phyloP scores from a whole-genome alignment of 2,888 invertebrate genomes.

The Athetis lepigone region DNA sequence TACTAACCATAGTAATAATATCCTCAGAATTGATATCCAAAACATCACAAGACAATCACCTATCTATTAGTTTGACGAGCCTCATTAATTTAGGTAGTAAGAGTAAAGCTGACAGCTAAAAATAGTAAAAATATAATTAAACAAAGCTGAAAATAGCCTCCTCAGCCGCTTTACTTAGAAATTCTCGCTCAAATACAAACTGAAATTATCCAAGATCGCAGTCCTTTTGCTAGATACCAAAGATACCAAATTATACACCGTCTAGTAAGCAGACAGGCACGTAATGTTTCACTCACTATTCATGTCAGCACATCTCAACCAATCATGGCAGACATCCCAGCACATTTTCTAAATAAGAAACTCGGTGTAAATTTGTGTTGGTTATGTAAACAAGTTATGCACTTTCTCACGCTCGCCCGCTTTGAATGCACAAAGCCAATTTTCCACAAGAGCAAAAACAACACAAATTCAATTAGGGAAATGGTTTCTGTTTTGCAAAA shows the following conservation, averaged over 20 bases:
- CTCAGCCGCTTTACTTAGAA: neutral
- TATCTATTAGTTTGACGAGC: too few species aligned
- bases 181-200: constrained; percentile 21
- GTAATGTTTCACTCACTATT: constrained; percentile 55
- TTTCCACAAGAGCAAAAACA: constrained; percentile 86
- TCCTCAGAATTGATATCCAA: too few species aligned
- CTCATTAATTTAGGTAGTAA: too few species aligned
- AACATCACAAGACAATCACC: too few species aligned
- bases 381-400: constrained; percentile 77
- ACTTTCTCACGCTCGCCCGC: constrained; percentile 83
- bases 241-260: constrained; percentile 52
- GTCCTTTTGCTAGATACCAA: constrained; percentile 32
- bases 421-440: constrained; percentile 85
- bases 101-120: too few species aligned
- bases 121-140: neutral
- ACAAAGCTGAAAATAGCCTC: neutral
- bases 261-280: constrained; percentile 47
- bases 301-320: constrained; percentile 54
- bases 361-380: constrained; percentile 71
- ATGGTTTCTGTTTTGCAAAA: constrained; percentile 80
- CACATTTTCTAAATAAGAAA: constrained; percentile 73
- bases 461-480: constrained; percentile 88
- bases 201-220: constrained; percentile 28
- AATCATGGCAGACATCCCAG: constrained; percentile 69
- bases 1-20: too few species aligned